These are phyloP conservation scores for Leuciscus waleckii DNA, from an alignment of 2,797 vertebrate genomes.

Conservation along the genomic window DNA sequence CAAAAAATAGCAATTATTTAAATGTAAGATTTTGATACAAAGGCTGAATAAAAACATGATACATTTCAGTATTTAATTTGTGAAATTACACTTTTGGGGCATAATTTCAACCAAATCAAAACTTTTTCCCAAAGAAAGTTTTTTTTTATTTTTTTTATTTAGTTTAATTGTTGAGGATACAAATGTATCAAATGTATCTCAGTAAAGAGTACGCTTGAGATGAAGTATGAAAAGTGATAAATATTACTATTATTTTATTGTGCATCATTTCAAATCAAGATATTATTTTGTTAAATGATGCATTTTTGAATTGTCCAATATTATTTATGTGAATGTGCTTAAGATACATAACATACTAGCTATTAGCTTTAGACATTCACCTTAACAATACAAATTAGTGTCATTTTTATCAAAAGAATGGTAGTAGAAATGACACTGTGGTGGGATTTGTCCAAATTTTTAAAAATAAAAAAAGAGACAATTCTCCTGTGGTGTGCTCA, in stretches of 20 bases:
- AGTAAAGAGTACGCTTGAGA: not conserved
- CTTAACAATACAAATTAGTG: not conserved
- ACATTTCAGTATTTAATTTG: not conserved
- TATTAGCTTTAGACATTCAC: not conserved
- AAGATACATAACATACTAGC: not conserved
- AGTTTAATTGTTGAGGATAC: not conserved
- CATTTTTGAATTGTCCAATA: not conserved
- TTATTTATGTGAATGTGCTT: not conserved
- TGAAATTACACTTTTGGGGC: not conserved
- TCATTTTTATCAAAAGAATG: not conserved
- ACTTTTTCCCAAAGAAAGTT: not conserved
- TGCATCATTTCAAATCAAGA: not conserved
- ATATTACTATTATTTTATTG: not conserved
- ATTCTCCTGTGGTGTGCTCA: not conserved
- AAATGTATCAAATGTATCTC: not conserved
- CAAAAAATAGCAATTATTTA: not conserved
- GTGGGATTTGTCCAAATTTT: not conserved
- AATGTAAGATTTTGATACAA: not conserved
- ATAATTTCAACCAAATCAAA: not conserved
- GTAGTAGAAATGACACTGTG: not conserved
- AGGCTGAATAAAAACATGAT: not conserved
- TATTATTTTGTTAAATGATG: not conserved
- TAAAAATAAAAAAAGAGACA: not conserved
- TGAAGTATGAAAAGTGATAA: not conserved
- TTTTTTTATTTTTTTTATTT: too few relatives aligned